Base-by-base conservation (phyloP, 1,140 invertebrate species). In the Gryon sp. region DNA sequence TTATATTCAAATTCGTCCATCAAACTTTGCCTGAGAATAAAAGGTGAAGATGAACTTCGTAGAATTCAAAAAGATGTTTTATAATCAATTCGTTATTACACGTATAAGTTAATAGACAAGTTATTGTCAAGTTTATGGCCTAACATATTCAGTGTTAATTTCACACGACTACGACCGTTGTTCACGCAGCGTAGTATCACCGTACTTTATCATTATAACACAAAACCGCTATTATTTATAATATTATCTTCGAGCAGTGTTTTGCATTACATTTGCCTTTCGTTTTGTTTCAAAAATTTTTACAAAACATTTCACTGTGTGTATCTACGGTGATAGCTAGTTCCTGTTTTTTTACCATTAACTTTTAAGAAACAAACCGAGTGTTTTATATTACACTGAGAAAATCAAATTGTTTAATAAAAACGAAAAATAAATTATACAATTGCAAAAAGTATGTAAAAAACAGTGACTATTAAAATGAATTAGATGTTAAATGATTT, bases 141-240 rank as follows among this genome's bases (percentile, higher is more conserved):
- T 66, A 66, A 66, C 32, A 48, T 66, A 53, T 48, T 65, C 19
- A 18, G 22, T 57, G 50, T 66, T 68, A 36, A 57, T 68, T 68
- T 57, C 48, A n/a, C n/a, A 48, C 20, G 12, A 48, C 14, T 55
- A 36, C 41, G 20, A 46, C 11, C 48, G 22, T 66, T 55, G 24
- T 36, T 36, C 41, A 30, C 22, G 24, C 26, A 11, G 30, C 20
- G 2, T 18, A 40, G 36, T 41, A 63, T 50, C 26, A 22, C 19
- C 19, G 38, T 65, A 65, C 22, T 46, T 66, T 46, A 53, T 55
- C 9, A 41, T 66, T 55, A 66, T n/a, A n/a, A n/a, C n/a, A 55
- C 48, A 41, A n/a, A 11, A 30, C 1, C 20, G 18, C 30, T 14
- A 11, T 52, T 63, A 62, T 48, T 38, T 26, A 22, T 63, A n/a